A percentile compares a stretch with the other conserved stretches of the same genome.
Conservation (phyloP, 2,888 invertebrate genomes). For the Eremobia ochroleuca region DNA sequence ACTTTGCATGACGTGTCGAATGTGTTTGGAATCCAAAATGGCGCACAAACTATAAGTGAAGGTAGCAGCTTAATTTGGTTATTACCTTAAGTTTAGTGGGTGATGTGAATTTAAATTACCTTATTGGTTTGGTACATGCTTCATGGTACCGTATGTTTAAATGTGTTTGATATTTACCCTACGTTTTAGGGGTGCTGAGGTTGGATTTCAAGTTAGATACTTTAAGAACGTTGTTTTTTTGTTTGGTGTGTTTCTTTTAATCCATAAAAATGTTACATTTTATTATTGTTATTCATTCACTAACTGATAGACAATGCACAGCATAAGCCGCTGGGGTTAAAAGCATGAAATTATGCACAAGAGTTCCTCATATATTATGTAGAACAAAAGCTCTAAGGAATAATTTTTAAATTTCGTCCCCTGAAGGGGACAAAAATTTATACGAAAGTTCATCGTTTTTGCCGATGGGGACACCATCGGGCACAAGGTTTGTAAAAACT, state of each 20-base stretch:
- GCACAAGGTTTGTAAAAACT: background rate
- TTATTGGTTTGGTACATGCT: slow-evolving; percentile 49
- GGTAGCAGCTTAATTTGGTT: slow-evolving; percentile 55
- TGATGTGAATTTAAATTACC: slow-evolving; percentile 57
- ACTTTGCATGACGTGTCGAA: slow-evolving; percentile 44
- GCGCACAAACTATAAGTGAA: slow-evolving; percentile 54
- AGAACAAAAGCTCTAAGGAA: too few species aligned
- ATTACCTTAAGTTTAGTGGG: slow-evolving; percentile 54
- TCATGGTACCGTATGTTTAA: slow-evolving; percentile 15
- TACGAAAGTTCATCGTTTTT: too few species aligned
- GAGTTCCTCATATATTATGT: background rate
- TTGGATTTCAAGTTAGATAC: slow-evolving; percentile 14
- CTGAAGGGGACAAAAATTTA: background rate
- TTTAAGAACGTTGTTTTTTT: background rate
- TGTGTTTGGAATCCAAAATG: slow-evolving; percentile 65
- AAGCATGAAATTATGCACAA: background rate
- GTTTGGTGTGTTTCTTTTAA: background rate
- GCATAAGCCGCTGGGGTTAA: background rate
- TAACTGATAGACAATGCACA: background rate
- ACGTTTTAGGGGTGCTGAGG: slow-evolving; percentile 8
- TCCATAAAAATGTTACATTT: background rate
- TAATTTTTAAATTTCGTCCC: background rate
- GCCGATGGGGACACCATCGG: background rate
- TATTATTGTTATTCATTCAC: background rate
- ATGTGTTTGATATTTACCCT: slow-evolving; percentile 16